Evolutionary conservation across 2,797 vertebrate genomes (phyloP), one percentile per base, ranked within the genome.

Genomic region (Moxostoma hubbsi): DNA sequence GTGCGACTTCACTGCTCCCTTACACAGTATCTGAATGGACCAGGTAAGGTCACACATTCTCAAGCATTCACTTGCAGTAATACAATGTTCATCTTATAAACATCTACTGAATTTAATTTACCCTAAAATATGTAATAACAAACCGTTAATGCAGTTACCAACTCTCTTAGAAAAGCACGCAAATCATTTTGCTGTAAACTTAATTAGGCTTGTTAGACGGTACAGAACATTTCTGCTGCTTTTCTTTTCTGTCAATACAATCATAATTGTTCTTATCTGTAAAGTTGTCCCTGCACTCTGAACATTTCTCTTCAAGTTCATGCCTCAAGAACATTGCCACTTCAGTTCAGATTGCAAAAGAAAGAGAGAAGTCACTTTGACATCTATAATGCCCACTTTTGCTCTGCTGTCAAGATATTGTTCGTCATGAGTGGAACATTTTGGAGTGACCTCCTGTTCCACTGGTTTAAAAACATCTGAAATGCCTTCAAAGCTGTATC

Each of bases 11-110:
- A 96, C 87, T 96, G 96, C 86, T 96, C 96, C 5, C 93, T 96
- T 57, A 96, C 96, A 10, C 96, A 96, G 81, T 96, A 96, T 89
- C 92, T 96, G 85, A 95, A 95, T 89, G 96, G 95, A 85, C 95
- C 96, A 91, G 96, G 96, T 96, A 71, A 89, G 93, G 91, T 64
- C 4, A 58, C 58, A 24, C 54, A 61, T 57, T 64, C 2, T 12
- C 59, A 51, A 11, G 62, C 11, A 47, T 1, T 13, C 46, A 9
- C 49, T 53, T 36, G 61, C 49, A 11, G 55, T 61, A 61, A 24
- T 62, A 73, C 2, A 50, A n/a, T 2, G 50, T 45, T 16, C 7
- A 24, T 77, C 11, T 53, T 64, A n/a, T 36, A 36, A 50, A 24
- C 68, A 76, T 36, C 7, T 8, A 12, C 18, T 70, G 50, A 36